Evolutionary conservation across 2,888 invertebrate genomes (phyloP), one percentile per base, ranked within the genome.

Genomic region (Acanthosepion lycidas): DNA sequence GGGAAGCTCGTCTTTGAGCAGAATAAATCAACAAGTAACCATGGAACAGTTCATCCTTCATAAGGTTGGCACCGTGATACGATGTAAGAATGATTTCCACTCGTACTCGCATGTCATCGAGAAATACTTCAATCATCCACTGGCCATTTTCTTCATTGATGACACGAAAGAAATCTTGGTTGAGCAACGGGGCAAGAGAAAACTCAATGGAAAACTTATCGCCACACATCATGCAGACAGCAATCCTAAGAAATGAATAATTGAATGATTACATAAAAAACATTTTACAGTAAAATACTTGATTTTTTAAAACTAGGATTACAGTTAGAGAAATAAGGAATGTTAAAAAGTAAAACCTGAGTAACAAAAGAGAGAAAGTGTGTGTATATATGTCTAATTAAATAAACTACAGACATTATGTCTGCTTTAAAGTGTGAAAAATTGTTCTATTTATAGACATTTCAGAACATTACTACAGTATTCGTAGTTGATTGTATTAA

Each of bases 1-100:
- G 98, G 26, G 99, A 99, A 53, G 99, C 99, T 98, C 99, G 99
- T 97, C 99, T 98, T 97, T 99, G 99, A 20, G 99, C 98, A 0
- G 99, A 99, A 97, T 99, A 99, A 95, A 99, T 99, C 95, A 99
- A 98, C 96, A 99, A 99, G 97, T 99, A 99, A 53, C 99, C 99
- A 97, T 99, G 99, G 95, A 99, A 99, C 94, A 99, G 99, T 97
- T 99, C 99, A 96, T 99, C 95, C 91, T 96, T 98, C 97, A 99
- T 99, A 96, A 99, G 98, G 97, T 98, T 98, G 94, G 99, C 99
- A 94, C 99, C 99, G 97, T 99, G 99, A 98, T 99, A 99, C 96
- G 99, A 99, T 49, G 99, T 98, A 96, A 99, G 98, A 96, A 99
- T 99, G n/a, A 99, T 98, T 96, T 98, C 97, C 78, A 98, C 97